These are phyloP conservation scores for Montipora capricornis DNA, from an alignment of 64 coral and sea anemone species.

Conservation along the genomic window DNA sequence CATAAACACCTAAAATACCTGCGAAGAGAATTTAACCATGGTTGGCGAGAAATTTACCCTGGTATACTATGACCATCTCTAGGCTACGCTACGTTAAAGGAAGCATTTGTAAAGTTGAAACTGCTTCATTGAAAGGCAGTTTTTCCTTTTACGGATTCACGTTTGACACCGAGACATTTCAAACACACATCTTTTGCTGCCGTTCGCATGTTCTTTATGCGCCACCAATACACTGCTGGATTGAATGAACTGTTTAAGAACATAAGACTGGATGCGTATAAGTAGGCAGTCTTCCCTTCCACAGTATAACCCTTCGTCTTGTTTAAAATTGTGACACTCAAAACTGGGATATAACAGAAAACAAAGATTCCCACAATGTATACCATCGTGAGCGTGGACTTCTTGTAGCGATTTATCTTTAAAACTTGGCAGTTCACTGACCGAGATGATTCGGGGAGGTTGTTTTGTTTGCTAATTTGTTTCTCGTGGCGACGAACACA, in stretches of 20 bases:
- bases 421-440: not conserved
- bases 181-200: constrained; percentile 29
- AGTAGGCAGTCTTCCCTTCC: constrained; percentile 4
- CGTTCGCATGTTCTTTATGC: constrained; percentile 46
- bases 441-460: not conserved
- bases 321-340: constrained; percentile 48
- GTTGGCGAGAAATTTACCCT: too few species aligned
- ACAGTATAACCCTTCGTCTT: not conserved
- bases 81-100: not conserved
- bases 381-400: constrained; percentile 71
- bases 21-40: too few species aligned
- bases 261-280: constrained; percentile 34
- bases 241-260: constrained; percentile 72
- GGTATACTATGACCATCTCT: not conserved
- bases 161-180: not conserved
- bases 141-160: not conserved
- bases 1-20: too few species aligned
- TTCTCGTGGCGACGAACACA: constrained; percentile 44
- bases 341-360: constrained; percentile 56
- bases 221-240: constrained; percentile 77
- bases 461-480: constrained; percentile 33
- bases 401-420: constrained; percentile 48
- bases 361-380: constrained; percentile 66
- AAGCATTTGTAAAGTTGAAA: not conserved
- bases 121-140: not conserved